These are phyloP conservation scores for Catalaphyllia jardinei DNA, from an alignment of 64 coral and sea anemone species.

Conservation along the genomic window DNA sequence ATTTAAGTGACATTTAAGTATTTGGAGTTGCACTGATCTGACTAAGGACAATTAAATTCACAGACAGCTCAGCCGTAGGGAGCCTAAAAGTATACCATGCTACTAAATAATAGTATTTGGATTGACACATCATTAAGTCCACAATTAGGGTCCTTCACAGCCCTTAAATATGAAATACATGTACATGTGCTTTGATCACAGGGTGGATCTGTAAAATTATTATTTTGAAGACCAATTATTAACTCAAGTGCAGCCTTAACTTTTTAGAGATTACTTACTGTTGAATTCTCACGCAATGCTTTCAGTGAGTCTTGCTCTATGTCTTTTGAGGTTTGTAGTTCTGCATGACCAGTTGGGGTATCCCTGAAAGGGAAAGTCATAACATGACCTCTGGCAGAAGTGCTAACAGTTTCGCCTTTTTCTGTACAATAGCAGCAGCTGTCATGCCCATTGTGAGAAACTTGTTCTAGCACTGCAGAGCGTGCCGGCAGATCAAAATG, in stretches of 20 bases:
- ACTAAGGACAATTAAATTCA: neutral
- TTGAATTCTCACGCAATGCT: constrained; percentile 37
- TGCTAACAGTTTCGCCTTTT: constrained; percentile 56
- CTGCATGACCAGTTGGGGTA: constrained; percentile 54
- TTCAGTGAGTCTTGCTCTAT: constrained; percentile 48
- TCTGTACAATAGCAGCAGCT: constrained; percentile 63
- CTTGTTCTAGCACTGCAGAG: constrained; percentile 55
- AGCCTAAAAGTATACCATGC: neutral
- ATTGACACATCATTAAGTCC: neutral
- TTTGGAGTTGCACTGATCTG: constrained; percentile 8
- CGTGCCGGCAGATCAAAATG: constrained; percentile 66
- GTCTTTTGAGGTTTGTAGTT: constrained; percentile 42
- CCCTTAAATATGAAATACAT: neutral
- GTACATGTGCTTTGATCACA: neutral
- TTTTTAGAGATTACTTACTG: constrained; percentile 32
- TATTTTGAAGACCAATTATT: neutral
- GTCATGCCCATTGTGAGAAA: constrained; percentile 51
- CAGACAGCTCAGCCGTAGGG: neutral
- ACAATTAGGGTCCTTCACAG: neutral
- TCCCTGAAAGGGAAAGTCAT: constrained; percentile 54
- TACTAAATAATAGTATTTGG: neutral
- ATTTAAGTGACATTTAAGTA: neutral
- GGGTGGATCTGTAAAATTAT: constrained; percentile 3
- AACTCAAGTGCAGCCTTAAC: neutral
- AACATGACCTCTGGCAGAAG: constrained; percentile 52